Conservation (phyloP, 1,140 invertebrate genomes). For the Ylistrum balloti region DNA sequence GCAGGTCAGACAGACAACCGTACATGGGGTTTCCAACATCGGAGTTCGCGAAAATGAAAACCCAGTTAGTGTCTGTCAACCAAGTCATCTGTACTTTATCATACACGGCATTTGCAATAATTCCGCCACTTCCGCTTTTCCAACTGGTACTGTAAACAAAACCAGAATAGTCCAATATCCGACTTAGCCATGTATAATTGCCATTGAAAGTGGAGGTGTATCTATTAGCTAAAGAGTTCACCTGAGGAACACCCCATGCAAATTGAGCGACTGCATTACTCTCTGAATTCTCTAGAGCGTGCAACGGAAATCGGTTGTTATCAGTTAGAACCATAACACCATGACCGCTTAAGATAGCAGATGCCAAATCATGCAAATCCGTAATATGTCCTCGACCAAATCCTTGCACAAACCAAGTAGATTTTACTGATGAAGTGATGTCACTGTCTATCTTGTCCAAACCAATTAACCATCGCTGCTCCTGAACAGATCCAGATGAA, state of each 20-base stretch:
- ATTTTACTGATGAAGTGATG: background rate
- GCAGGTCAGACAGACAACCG: background rate
- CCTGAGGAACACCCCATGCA: background rate
- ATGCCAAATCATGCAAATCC: background rate
- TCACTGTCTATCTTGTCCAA: background rate
- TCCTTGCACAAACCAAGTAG: background rate
- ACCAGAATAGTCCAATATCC: background rate
- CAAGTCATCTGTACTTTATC: background rate
- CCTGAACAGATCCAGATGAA: background rate
- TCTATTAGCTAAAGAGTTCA: background rate
- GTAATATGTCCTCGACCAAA: background rate
- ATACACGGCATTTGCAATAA: background rate
- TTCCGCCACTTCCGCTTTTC: background rate
- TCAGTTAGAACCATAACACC: background rate
- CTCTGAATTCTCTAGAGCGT: background rate
- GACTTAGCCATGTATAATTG: background rate
- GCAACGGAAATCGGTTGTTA: background rate
- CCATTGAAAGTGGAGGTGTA: conserved; percentile 5
- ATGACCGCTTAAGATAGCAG: background rate
- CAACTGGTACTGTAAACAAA: background rate
- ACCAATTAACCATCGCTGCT: background rate
- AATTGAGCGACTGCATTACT: background rate
- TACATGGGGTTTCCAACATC: background rate
- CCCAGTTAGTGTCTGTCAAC: background rate
- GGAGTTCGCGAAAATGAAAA: background rate